These are phyloP conservation scores for Cyprinodon variegatus DNA, from an alignment of 2,113 vertebrate species.

Conservation along the genomic window DNA sequence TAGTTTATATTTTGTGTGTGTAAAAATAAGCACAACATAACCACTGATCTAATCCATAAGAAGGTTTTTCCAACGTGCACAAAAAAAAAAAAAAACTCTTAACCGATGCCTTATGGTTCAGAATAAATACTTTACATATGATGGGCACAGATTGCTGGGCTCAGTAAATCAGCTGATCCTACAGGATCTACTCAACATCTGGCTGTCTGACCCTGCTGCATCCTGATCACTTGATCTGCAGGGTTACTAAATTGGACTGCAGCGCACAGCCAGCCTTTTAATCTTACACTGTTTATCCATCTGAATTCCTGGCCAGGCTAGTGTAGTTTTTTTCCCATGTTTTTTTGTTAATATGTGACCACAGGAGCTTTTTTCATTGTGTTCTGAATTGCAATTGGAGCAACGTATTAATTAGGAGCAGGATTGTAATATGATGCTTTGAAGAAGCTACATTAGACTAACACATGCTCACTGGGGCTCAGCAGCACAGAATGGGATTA, in stretches of 20 bases:
- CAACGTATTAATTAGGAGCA: conserved; percentile 33
- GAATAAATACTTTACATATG: conserved; percentile 58
- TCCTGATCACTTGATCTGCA: conserved; percentile 73
- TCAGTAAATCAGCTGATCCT: conserved; percentile 68
- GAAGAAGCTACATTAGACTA: conserved; percentile 61
- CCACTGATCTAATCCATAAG: no score
- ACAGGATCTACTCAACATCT: conserved; percentile 76
- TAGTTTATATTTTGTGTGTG: no score
- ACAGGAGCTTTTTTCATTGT: conserved; percentile 43
- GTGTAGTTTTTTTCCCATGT: conserved; percentile 37
- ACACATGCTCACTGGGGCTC: conserved; percentile 51
- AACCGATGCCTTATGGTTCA: conserved; percentile 45
- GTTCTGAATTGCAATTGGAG: conserved; percentile 32
- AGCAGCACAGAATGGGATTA: conserved; percentile 68
- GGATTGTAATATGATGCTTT: conserved; percentile 45
- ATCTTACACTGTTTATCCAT: conserved; percentile 71
- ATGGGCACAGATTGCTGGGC: conserved; percentile 44
- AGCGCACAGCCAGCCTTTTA: conserved; percentile 63
- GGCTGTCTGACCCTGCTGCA: conserved; percentile 67
- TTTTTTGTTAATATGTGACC: conserved; percentile 11
- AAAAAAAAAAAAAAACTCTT: conserved; percentile 53
- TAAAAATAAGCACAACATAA: no score
- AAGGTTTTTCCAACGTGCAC: conserved; percentile 1
- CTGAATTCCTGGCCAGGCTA: conserved; percentile 44
- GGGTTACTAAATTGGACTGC: conserved; percentile 67